Evolutionary conservation across 1,140 invertebrate genomes (phyloP).

Genomic region (Reticulitermes speratus): DNA sequence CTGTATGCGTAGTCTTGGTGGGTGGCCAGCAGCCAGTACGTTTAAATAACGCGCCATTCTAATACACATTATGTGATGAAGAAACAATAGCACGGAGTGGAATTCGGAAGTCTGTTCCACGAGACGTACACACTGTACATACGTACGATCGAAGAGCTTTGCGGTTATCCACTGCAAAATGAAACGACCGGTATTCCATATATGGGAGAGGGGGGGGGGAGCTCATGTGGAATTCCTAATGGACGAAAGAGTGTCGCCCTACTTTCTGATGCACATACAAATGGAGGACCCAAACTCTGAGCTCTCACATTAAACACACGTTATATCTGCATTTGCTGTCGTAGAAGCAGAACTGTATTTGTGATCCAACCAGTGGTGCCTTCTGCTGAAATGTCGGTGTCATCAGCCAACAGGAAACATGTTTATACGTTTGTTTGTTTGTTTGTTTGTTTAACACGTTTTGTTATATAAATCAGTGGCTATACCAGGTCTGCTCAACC

Average conservation of each 20-base stretch:
- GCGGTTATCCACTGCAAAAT: neutral
- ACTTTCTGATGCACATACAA: neutral
- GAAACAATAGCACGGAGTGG: neutral
- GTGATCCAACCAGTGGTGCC: neutral
- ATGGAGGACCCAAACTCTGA: neutral
- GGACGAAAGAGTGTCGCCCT: neutral
- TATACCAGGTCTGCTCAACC: too few species aligned
- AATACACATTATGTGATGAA: too few species aligned
- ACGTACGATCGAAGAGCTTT: neutral
- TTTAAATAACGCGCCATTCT: too few species aligned
- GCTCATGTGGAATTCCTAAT: neutral
- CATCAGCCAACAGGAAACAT: too few species aligned
- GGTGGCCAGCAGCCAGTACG: too few species aligned
- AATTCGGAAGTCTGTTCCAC: neutral
- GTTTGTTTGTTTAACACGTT: too few species aligned
- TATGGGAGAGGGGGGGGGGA: neutral
- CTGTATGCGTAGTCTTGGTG: neutral
- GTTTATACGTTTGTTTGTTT: too few species aligned
- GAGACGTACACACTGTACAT: neutral
- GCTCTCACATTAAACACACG: neutral
- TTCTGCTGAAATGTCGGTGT: too few species aligned
- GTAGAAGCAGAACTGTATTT: neutral
- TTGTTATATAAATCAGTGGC: too few species aligned
- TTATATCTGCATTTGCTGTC: neutral
- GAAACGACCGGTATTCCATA: neutral